Percentiles rank a stretch among this genome's conserved stretches.
Conservation (phyloP, 1,140 invertebrate genomes). For the Sycophaga agraensis region DNA sequence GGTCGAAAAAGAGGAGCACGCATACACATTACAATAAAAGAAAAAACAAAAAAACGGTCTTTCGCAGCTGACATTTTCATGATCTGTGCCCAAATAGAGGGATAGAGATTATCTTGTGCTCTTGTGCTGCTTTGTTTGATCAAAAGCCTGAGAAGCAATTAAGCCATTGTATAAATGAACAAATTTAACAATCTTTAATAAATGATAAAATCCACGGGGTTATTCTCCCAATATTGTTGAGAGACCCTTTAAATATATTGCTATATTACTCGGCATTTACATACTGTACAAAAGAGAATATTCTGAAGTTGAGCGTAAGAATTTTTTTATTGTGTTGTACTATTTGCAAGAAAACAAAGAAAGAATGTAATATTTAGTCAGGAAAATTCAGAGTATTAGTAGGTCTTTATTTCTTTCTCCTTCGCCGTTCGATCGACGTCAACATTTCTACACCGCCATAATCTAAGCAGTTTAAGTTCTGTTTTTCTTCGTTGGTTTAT, state of each 20-base stretch:
- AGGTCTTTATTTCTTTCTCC: constrained; percentile 24
- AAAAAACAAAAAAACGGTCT: constrained; percentile 9
- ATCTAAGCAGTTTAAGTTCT: neutral
- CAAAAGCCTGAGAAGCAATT: constrained; percentile 43
- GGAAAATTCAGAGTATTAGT: constrained; percentile 20
- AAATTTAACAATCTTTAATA: constrained; percentile 62
- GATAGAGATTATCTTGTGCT: constrained; percentile 11
- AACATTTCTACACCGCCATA: neutral
- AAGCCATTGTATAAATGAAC: constrained; percentile 60
- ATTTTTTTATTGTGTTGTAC: constrained; percentile 31
- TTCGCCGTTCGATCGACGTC: neutral
- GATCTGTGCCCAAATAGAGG: neutral
- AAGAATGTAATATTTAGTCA: constrained; percentile 29
- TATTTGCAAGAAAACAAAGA: constrained; percentile 31
- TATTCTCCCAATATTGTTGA: constrained; percentile 12
- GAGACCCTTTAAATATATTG: constrained; percentile 19
- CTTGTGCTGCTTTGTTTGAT: constrained; percentile 17
- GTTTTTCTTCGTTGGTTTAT: neutral
- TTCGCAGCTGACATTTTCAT: constrained; percentile 13
- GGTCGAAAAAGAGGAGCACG: neutral
- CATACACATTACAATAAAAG: neutral
- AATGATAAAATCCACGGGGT: constrained; percentile 49
- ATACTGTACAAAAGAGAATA: constrained; percentile 29
- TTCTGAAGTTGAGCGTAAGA: constrained; percentile 22
- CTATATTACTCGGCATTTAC: constrained; percentile 27